phyloP scores from a whole-genome alignment of 2,797 vertebrate species.

The Characodon lateralis region DNA sequence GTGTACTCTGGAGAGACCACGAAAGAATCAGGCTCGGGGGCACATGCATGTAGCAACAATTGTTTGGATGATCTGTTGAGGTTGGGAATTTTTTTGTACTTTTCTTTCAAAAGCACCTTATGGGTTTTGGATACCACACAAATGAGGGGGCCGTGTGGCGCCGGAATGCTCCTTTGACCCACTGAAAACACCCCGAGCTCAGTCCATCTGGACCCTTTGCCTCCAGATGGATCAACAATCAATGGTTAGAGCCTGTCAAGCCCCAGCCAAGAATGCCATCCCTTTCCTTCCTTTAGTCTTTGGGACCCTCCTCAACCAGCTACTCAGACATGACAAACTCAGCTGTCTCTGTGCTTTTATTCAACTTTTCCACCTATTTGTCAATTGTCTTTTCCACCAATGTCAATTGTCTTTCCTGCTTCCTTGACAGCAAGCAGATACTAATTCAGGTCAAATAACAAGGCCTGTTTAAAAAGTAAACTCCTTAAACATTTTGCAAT shows the following conservation, averaged over 20 bases:
- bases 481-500: no score
- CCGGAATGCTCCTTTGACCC: conserved; percentile 21
- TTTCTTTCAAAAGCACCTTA: conserved; percentile 10
- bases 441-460: not conserved
- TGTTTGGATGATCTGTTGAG: conserved; percentile 38
- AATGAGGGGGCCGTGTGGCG: conserved; percentile 5
- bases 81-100: conserved; percentile 19
- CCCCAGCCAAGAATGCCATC: conserved; percentile 46
- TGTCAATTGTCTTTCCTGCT: conserved; percentile 43
- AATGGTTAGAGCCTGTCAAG: conserved; percentile 47
- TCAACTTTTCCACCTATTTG: conserved; percentile 49
- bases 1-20: conserved; percentile 55
- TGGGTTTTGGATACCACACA: conserved; percentile 55
- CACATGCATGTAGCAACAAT: conserved; percentile 22
- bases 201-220: conserved; percentile 13
- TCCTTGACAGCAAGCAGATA: not conserved
- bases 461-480: not conserved
- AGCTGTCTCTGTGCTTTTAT: conserved; percentile 22
- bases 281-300: conserved; percentile 20
- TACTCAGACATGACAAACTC: conserved; percentile 65
- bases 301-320: conserved; percentile 53
- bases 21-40: conserved; percentile 42
- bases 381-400: conserved; percentile 12
- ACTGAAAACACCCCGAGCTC: conserved; percentile 28
- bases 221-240: conserved; percentile 65